Percentiles rank a stretch among this genome's conserved stretches.
These are phyloP conservation scores for Reticulitermes speratus DNA, from an alignment of 1,140 invertebrate species.

Conservation along the genomic window DNA sequence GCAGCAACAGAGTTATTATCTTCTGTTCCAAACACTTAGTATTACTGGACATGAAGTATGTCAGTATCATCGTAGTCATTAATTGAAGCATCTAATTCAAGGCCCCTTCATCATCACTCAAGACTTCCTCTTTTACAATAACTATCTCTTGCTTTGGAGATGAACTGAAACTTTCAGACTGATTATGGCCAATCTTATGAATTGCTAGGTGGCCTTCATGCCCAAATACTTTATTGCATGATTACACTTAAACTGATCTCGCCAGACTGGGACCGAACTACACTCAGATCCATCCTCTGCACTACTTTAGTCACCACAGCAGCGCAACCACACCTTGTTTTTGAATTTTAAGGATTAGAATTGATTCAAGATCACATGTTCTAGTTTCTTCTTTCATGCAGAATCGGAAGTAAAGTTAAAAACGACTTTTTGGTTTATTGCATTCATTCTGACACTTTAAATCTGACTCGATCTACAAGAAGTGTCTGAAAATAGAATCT, in stretches of 20 bases:
- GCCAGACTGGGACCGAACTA: background rate
- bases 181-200: background rate
- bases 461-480: no score
- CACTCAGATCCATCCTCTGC: background rate
- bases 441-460: no score
- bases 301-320: no score
- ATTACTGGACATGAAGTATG: background rate
- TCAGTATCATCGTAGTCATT: background rate
- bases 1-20: background rate
- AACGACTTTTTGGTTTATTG: no score
- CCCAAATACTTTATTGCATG: background rate
- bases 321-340: no score
- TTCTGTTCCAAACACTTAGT: background rate
- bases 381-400: no score
- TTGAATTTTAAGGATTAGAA: no score
- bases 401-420: no score
- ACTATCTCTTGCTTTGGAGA: background rate
- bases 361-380: no score
- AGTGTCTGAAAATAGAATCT: no score
- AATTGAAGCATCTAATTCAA: background rate
- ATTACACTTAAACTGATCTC: background rate
- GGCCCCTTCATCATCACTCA: background rate
- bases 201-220: background rate
- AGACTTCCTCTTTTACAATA: background rate
- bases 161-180: background rate